Evolutionary conservation across 2,113 vertebrate species (phyloP), one percentile per base, ranked within the genome.

Genomic region (Hystrix brachyura): DNA sequence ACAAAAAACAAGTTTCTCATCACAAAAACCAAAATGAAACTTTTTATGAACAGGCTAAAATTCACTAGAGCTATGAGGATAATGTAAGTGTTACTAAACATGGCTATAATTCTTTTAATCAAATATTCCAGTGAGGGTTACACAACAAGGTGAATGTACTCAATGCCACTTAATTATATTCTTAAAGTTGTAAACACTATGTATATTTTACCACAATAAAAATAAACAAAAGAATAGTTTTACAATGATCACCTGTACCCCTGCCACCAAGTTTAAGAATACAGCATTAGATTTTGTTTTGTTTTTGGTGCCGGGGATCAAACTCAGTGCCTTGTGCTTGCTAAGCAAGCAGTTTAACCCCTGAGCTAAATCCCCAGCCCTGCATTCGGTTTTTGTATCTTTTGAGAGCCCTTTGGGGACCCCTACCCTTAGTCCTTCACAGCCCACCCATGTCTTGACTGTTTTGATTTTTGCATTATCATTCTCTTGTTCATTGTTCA

Each of bases 41-140:
- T 69, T 55, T 91, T 97, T 53, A 90, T 90, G 53, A 65, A 46
- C 11, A 27, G 46, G n/a, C 43, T 90, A 62, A 90, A 96, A 87
- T 79, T 69, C 14, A 53, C 51, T 53, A 65, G 32, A 29, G 25
- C 34, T 25, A 34, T 25, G 23, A 90, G 60, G 34, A 53, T 80
- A 3, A 67, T 78, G 23, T 46, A 57, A 51, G 67, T 27, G 81
- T 62, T 48, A 34, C 43, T 57, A 72, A 78, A 32, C 5, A 27
- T 57, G 48, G 4, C 51, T 72, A 27, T 27, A 78, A 48, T 43
- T 65, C 34, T 48, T 92, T 94, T 69, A 76, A 74, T 81, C 13
- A 86, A 79, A 32, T 92, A 51, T 91, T 59, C 51, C 32, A 81
- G 51, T 64, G 51, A 87, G 11, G 4, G n/a, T 51, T 48, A 5